A percentile compares a stretch with the other conserved stretches of the same genome.
phyloP scores from a whole-genome alignment of 1,140 invertebrate species.

The Lepidostoma basale region DNA sequence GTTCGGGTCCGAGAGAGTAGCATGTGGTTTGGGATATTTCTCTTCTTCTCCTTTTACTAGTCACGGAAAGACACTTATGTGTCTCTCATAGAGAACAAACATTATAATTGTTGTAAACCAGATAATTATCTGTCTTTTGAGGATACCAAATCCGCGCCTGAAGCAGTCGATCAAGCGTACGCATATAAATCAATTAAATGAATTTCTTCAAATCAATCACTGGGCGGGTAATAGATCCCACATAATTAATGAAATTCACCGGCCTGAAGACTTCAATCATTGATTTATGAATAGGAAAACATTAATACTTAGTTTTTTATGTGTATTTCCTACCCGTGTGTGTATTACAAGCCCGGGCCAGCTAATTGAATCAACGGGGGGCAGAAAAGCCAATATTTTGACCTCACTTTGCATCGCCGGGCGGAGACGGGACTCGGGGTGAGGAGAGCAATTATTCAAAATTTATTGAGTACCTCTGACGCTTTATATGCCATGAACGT shows the following conservation, averaged over 20 bases:
- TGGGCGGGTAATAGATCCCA: slow-evolving; percentile 9
- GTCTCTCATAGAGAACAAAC: no score
- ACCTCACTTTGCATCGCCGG: slow-evolving; percentile 6
- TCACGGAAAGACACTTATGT: no score
- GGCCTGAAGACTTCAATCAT: slow-evolving; percentile 8
- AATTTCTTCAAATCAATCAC: slow-evolving; percentile 14
- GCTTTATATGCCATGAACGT: no score
- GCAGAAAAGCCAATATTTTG: slow-evolving; percentile 6
- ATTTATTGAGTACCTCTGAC: slow-evolving; percentile 19
- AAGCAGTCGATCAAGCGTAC: slow-evolving; percentile 1
- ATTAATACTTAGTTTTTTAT: neutral
- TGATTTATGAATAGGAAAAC: slow-evolving; percentile 14
- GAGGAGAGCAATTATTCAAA: slow-evolving; percentile 3
- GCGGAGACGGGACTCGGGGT: neutral
- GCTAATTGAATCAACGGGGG: slow-evolving; percentile 23
- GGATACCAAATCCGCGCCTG: no score
- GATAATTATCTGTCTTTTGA: no score
- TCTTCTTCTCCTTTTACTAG: no score
- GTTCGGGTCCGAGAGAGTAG: no score
- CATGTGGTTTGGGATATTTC: no score
- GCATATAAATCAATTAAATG: slow-evolving; percentile 17
- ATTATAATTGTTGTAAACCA: no score
- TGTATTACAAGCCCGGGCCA: neutral
- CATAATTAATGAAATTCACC: slow-evolving; percentile 21
- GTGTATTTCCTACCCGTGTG: neutral